Percentiles rank a stretch among this genome's conserved stretches.
phyloP scores from a whole-genome alignment of 2,888 invertebrate genomes.

The Aproaerema taeniolella region DNA sequence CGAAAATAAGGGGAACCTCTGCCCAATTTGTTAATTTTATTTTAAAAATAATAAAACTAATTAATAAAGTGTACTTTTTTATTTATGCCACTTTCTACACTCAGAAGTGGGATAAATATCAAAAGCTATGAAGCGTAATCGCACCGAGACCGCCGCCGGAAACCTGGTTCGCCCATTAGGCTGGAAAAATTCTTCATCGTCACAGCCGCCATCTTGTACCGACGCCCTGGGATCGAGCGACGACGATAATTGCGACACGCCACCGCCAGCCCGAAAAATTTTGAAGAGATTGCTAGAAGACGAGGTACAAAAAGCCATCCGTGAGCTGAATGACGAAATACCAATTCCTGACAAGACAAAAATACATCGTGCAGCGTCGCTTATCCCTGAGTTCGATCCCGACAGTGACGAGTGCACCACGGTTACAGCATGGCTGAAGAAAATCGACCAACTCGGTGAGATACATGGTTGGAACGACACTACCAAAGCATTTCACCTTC shows the following conservation, averaged over 20 bases:
- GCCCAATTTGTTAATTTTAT: no score
- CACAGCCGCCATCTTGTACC: no score
- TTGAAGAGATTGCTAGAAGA: conserved; percentile 1
- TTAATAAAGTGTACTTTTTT: no score
- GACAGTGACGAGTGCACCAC: conserved; percentile 18
- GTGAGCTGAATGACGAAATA: background rate
- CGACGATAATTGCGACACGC: no score
- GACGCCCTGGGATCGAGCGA: no score
- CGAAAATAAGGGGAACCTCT: no score
- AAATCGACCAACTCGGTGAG: conserved; percentile 22
- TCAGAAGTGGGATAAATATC: background rate
- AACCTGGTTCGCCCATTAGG: background rate
- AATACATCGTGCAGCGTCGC: conserved; percentile 14
- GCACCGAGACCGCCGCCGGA: background rate
- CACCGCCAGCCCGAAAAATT: conserved; percentile 10
- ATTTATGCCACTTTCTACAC: background rate
- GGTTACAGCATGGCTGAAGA: conserved; percentile 18
- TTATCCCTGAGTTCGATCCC: conserved; percentile 20
- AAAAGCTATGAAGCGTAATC: conserved; percentile 1
- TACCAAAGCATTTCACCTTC: conserved; percentile 22
- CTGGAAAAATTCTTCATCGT: background rate
- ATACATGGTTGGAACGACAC: conserved; percentile 25
- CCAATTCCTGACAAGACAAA: background rate
- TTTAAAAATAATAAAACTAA: no score
- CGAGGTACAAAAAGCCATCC: conserved; percentile 9